Evolutionary conservation across 1,140 invertebrate genomes (phyloP), one percentile per base, ranked within the genome.

Genomic region (Zophobas atratus): DNA sequence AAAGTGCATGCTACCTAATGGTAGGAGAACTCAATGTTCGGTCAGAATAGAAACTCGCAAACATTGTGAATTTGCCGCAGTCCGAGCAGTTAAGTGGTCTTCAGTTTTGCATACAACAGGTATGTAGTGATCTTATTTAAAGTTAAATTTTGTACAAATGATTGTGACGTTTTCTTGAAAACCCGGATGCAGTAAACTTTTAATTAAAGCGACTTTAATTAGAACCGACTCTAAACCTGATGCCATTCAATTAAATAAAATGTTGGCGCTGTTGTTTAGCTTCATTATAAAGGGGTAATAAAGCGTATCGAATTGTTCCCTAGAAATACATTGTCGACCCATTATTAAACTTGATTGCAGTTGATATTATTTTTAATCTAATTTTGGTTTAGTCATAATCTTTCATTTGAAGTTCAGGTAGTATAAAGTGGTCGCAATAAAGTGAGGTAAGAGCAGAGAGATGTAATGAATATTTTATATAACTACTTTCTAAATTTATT

Each of bases 41-140:
- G 60, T 67, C 60, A 67, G 60, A 41, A 6, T 67, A 67, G 60
- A 67, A 67, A 67, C 60, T 67, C 60, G 38, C 60, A 39, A 63
- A 57, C 55, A 36, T 20, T 34, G 56, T 60, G 56, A 60, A 60
- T 60, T 51, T 43, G 60, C 38, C 20, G 60, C 39, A 43, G 39
- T 33, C 60, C 41, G 56, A 60, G 56, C 34, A 60, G 56, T 60
- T 60, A 60, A 36, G 60, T 67, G 60, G 2, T 67, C 39, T 38
- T 67, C 60, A 43, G 4, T 4, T 41, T 32, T 67, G 35, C 8
- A 36, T 6, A 38, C n/a, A 60, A 60, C 41, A 67, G 43, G 20
- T 20, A 20, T 20, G 20, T 20, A 20, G 20, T 20, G 20, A 20
- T 20, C 20, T 20, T 20, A 20, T 20, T 20, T 20, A 20, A 20